Percentiles rank a stretch among this genome's conserved stretches.
Conservation (phyloP, 2,113 vertebrate genomes). For the Platycercus adscitus region DNA sequence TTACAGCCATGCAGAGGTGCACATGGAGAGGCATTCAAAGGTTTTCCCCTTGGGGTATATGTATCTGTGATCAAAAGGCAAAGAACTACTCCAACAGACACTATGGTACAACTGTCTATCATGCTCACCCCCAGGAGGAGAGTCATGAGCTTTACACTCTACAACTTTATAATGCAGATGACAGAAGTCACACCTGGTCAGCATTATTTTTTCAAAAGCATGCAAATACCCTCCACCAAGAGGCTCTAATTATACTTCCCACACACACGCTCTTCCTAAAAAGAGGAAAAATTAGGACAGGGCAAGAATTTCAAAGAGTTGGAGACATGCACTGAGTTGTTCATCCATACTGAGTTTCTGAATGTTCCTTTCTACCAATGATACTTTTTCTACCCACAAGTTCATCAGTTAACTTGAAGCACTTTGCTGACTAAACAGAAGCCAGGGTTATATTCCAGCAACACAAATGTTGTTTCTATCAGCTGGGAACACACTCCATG, state of each 20-base stretch:
- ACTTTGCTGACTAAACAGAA: background rate
- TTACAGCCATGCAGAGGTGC: background rate
- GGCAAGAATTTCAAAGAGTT: background rate
- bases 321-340: rapidly evolving
- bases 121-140: too few relatives aligned
- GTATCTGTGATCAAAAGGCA: background rate
- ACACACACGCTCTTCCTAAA: background rate
- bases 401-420: background rate
- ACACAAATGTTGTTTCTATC: background rate
- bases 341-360: background rate
- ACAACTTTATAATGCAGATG: background rate
- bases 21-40: background rate
- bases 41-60: background rate
- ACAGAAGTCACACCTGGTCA: background rate
- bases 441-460: background rate
- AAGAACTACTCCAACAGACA: background rate
- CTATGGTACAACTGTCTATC: background rate
- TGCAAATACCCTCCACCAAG: background rate
- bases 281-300: background rate
- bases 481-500: background rate
- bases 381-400: background rate
- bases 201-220: background rate
- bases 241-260: background rate
- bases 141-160: background rate
- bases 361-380: background rate